phyloP scores from a whole-genome alignment of 2,113 vertebrate species.

The Pluvialis apricaria region DNA sequence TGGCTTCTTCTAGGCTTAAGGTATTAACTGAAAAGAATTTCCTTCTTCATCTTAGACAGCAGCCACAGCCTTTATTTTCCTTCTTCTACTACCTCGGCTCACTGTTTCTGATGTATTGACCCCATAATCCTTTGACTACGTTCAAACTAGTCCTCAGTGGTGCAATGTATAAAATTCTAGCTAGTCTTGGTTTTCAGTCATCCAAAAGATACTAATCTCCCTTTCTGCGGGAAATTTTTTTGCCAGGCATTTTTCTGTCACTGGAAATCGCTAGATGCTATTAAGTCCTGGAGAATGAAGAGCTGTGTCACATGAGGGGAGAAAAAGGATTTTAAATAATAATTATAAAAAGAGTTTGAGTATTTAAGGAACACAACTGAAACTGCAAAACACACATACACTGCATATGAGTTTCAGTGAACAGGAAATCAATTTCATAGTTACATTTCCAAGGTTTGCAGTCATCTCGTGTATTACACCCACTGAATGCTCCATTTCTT shows the following conservation, averaged over 20 bases:
- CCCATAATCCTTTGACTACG: background rate
- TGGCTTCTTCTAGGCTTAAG: background rate
- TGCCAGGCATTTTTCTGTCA: background rate
- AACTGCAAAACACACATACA: background rate
- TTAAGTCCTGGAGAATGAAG: background rate
- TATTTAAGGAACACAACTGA: background rate
- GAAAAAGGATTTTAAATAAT: background rate
- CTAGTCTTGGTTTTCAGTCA: background rate
- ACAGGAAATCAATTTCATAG: constrained; percentile 31
- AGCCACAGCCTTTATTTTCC: background rate
- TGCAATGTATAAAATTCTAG: background rate
- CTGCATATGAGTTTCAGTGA: background rate
- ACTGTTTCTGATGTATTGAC: background rate
- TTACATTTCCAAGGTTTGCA: constrained; percentile 28
- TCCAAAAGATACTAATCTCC: background rate
- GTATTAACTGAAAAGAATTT: background rate
- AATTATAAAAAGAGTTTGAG: background rate
- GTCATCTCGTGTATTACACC: background rate
- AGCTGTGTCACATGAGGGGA: background rate
- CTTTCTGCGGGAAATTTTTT: background rate
- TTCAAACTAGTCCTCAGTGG: background rate
- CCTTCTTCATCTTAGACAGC: background rate
- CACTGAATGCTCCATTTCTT: constrained; percentile 42
- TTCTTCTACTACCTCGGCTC: background rate
- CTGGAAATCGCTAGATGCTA: background rate